phyloP scores from a whole-genome alignment of 2,888 invertebrate species.

The Amblyteles armatorius region DNA sequence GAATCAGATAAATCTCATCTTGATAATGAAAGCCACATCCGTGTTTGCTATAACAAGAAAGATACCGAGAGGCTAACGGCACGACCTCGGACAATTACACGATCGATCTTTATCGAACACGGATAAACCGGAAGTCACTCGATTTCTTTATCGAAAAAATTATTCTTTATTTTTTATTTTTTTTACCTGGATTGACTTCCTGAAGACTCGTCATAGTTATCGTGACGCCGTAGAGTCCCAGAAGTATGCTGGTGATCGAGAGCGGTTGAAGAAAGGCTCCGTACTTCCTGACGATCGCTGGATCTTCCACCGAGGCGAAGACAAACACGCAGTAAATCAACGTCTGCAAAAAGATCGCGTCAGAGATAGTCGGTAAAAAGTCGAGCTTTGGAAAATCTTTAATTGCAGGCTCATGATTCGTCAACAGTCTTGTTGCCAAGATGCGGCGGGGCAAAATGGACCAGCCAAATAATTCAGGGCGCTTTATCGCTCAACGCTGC shows the following conservation, averaged over 20 bases:
- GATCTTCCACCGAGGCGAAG: slow-evolving; percentile 78
- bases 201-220: slow-evolving; percentile 87
- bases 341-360: slow-evolving; percentile 72
- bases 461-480: too few species aligned
- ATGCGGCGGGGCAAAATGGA: too few species aligned
- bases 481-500: too few species aligned
- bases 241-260: slow-evolving; percentile 88
- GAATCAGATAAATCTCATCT: slow-evolving; percentile 35
- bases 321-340: slow-evolving; percentile 77
- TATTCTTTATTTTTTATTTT: slow-evolving; percentile 8
- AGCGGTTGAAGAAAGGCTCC: slow-evolving; percentile 88
- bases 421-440: too few species aligned
- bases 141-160: neutral
- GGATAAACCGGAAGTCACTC: slow-evolving; percentile 11
- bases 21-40: slow-evolving; percentile 20
- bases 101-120: neutral
- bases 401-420: too few species aligned
- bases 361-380: neutral
- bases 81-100: slow-evolving; percentile 22
- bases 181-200: slow-evolving; percentile 82
- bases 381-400: too few species aligned
- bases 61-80: neutral
- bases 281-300: slow-evolving; percentile 73
- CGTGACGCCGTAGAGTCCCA: slow-evolving; percentile 89
- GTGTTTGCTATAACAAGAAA: slow-evolving; percentile 6